phyloP scores from a whole-genome alignment of 2,797 vertebrate species.

The Neostethus bicornis region DNA sequence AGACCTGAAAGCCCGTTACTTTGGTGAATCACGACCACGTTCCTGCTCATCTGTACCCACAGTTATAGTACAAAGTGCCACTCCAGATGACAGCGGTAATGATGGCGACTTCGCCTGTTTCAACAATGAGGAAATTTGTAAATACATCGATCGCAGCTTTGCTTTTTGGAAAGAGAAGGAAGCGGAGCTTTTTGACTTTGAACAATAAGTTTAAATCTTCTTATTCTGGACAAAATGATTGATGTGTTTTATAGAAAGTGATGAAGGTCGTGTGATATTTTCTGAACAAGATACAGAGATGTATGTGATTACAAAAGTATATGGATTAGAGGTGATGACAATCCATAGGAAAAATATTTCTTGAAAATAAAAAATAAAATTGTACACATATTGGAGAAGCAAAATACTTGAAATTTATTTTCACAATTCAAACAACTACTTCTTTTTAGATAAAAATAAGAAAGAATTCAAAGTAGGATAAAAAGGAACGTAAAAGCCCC shows the following conservation, averaged over 20 bases:
- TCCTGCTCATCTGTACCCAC: conserved; percentile 48
- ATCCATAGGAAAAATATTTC: neutral
- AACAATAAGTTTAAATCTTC: conserved; percentile 50
- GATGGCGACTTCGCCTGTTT: conserved; percentile 66
- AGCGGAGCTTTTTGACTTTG: conserved; percentile 89
- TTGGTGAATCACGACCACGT: conserved; percentile 75
- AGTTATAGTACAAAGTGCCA: conserved; percentile 41
- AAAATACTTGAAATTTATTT: too few relatives aligned
- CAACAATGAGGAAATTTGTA: conserved; percentile 87
- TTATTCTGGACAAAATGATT: conserved; percentile 20
- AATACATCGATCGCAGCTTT: conserved; percentile 93
- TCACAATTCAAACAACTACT: too few relatives aligned
- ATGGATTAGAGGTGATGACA: neutral
- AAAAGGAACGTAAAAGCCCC: too few relatives aligned
- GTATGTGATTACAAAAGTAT: conserved; percentile 5
- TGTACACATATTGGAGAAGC: too few relatives aligned
- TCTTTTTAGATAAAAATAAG: too few relatives aligned
- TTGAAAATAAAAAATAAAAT: too few relatives aligned
- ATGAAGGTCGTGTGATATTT: conserved; percentile 12
- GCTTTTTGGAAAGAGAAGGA: conserved; percentile 98
- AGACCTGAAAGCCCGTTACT: conserved; percentile 89
- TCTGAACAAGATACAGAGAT: neutral
- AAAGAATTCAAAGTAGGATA: too few relatives aligned
- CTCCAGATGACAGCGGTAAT: conserved; percentile 42
- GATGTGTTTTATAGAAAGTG: conserved; percentile 13